phyloP scores from a whole-genome alignment of 1,140 invertebrate genomes.

The Ridgeia piscesae region DNA sequence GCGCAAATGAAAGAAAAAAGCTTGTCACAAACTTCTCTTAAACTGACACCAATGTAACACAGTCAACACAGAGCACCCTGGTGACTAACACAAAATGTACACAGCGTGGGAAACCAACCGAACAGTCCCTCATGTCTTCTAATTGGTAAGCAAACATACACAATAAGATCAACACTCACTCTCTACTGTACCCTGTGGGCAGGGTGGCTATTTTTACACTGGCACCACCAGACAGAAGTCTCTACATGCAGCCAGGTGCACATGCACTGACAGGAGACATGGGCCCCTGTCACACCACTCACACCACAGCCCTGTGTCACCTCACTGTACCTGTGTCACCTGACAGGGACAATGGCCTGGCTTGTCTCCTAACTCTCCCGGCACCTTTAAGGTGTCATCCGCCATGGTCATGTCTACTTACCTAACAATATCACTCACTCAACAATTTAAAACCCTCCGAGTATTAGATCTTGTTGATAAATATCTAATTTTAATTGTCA shows the following conservation, averaged over 20 bases:
- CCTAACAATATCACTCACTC: not conserved
- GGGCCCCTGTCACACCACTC: not conserved
- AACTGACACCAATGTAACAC: not conserved
- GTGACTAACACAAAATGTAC: not conserved
- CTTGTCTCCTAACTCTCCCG: not conserved
- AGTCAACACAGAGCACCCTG: not conserved
- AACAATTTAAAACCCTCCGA: not conserved
- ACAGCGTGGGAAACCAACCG: not conserved
- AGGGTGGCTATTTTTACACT: not conserved
- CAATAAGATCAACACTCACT: not conserved
- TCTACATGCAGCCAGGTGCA: not conserved
- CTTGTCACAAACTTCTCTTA: not conserved
- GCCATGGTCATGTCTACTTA: not conserved
- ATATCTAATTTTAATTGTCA: not conserved
- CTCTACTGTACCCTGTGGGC: not conserved
- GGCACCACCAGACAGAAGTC: not conserved
- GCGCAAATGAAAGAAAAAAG: not conserved
- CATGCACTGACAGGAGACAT: not conserved
- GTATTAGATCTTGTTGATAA: not conserved
- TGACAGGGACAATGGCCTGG: not conserved
- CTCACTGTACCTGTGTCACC: not conserved
- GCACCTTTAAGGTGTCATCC: not conserved
- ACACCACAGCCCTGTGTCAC: not conserved
- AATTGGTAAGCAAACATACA: not conserved
- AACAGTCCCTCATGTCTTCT: not conserved